These are phyloP conservation scores for Drosophila bipectinata DNA, from an alignment of 1,140 invertebrate genomes.

Conservation along the genomic window DNA sequence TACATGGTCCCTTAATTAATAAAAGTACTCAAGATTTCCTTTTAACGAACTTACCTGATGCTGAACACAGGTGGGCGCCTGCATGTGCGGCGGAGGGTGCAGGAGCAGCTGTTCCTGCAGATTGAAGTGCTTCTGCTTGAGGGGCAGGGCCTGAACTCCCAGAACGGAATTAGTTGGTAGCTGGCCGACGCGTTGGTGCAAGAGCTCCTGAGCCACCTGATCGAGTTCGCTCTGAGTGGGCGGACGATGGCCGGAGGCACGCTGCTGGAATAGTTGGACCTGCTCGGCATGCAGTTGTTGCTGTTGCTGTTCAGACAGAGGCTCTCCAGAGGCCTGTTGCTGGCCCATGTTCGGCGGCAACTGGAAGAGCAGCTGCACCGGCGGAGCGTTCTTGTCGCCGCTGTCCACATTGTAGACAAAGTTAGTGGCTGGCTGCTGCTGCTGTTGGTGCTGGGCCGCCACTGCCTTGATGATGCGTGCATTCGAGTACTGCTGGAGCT, in stretches of 20 bases:
- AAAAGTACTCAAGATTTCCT: background rate
- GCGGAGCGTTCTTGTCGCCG: constrained; percentile 75
- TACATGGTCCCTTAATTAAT: constrained; percentile 5
- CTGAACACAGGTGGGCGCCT: constrained; percentile 73
- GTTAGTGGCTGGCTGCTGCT: constrained; percentile 73
- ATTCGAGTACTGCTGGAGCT: constrained; percentile 81
- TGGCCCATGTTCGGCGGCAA: constrained; percentile 67
- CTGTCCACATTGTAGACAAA: constrained; percentile 82
- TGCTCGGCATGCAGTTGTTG: constrained; percentile 80
- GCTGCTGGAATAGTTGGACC: constrained; percentile 81
- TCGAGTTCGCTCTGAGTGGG: constrained; percentile 82
- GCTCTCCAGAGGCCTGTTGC: constrained; percentile 29
- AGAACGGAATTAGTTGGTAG: constrained; percentile 60
- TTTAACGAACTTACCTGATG: constrained; percentile 63
- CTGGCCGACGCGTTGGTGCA: constrained; percentile 75
- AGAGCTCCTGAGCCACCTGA: constrained; percentile 72
- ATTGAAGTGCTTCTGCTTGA: constrained; percentile 75
- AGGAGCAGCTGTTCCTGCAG: constrained; percentile 83
- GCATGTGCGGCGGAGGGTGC: constrained; percentile 67
- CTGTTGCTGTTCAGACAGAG: constrained; percentile 44
- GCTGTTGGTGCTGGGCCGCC: constrained; percentile 74
- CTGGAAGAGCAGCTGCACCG: constrained; percentile 80
- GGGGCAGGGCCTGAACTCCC: constrained; percentile 72
- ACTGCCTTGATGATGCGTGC: constrained; percentile 83
- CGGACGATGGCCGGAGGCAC: constrained; percentile 74